Percentiles rank a stretch among this genome's conserved stretches.
These are phyloP conservation scores for Ephialtes manifestator DNA, from an alignment of 2,888 invertebrate species.

Conservation along the genomic window DNA sequence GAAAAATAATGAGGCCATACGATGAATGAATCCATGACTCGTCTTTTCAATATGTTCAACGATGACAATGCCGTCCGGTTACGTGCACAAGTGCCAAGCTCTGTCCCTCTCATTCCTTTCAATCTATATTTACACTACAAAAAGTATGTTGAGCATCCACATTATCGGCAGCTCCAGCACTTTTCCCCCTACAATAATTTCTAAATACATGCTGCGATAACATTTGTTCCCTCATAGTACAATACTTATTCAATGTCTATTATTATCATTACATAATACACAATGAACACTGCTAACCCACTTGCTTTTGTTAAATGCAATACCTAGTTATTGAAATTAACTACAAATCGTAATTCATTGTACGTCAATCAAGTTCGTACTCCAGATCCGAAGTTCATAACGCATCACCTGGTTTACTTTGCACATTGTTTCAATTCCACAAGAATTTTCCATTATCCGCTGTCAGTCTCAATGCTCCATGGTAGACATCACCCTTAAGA, in stretches of 20 bases:
- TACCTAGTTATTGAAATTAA: conserved; percentile 36
- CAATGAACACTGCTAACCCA: background rate
- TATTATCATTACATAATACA: conserved; percentile 12
- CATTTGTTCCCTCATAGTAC: background rate
- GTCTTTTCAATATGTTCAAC: conserved; percentile 22
- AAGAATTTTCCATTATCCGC: no score
- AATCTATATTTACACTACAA: conserved; percentile 3
- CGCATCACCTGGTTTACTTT: no score
- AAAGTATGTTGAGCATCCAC: conserved; percentile 8
- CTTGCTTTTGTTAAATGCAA: conserved; percentile 29
- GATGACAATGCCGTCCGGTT: conserved; percentile 5
- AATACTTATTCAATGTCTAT: background rate
- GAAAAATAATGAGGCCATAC: conserved; percentile 24
- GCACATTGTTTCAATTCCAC: no score
- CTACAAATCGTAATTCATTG: conserved; percentile 28
- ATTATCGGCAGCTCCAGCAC: background rate
- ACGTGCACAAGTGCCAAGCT: conserved; percentile 5
- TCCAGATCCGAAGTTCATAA: no score
- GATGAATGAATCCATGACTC: conserved; percentile 8
- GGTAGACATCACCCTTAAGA: no score
- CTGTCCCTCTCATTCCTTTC: conserved; percentile 9
- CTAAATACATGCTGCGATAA: background rate
- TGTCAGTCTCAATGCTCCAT: no score
- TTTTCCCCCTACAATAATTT: background rate
- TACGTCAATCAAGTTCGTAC: background rate